Percentiles rank a stretch among this genome's conserved stretches.
Evolutionary conservation across 1,140 invertebrate species (phyloP).

Genomic region (Papilio xuthus): DNA sequence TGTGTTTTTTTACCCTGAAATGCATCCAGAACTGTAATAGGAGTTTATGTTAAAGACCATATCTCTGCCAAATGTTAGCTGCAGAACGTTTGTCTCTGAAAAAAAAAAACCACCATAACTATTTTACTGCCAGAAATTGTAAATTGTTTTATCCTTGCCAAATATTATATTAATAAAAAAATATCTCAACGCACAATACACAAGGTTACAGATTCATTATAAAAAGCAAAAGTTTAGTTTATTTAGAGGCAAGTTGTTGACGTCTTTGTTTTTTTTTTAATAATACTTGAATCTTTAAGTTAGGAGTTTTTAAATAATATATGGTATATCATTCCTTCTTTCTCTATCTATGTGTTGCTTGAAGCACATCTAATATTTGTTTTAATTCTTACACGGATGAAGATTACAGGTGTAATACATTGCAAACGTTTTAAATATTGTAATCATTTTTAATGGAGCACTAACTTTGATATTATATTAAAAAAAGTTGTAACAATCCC

Average conservation of each 20-base stretch:
- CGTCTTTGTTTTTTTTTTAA: too few relatives aligned
- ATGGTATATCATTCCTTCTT: too few relatives aligned
- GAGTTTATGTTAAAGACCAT: slow-evolving; percentile 14
- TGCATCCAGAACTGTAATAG: slow-evolving; percentile 6
- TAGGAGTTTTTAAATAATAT: too few relatives aligned
- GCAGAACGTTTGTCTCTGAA: not conserved
- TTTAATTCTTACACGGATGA: not conserved
- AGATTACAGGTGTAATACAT: not conserved
- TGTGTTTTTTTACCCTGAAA: not conserved
- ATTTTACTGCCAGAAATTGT: slow-evolving; percentile 6
- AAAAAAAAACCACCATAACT: slow-evolving; percentile 15
- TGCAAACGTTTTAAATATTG: not conserved
- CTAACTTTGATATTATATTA: not conserved
- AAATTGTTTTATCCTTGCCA: slow-evolving; percentile 19
- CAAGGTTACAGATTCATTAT: not conserved
- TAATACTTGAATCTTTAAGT: too few relatives aligned
- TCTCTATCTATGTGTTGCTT: too few relatives aligned
- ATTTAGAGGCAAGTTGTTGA: not conserved
- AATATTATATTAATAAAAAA: slow-evolving; percentile 7
- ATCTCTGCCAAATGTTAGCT: slow-evolving; percentile 27
- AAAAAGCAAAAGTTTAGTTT: not conserved
- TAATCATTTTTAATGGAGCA: not conserved
- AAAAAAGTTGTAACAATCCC: slow-evolving; percentile 15
- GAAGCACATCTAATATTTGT: not conserved
- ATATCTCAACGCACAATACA: not conserved